Percentiles rank a stretch among this genome's conserved stretches.
phyloP scores from a whole-genome alignment of 2,797 vertebrate species.

The Fratercula arctica region DNA sequence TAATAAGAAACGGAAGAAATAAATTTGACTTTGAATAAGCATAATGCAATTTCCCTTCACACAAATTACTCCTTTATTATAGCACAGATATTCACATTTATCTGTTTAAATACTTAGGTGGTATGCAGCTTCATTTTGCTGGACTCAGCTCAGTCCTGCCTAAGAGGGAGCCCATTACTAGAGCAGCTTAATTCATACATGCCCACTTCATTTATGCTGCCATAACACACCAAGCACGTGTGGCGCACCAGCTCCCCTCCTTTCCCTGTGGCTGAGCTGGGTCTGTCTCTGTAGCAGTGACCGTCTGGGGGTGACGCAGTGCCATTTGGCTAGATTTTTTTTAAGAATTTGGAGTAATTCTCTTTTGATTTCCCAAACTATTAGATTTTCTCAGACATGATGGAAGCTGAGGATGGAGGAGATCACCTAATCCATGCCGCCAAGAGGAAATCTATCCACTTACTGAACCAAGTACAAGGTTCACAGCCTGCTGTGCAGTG shows the following conservation, averaged over 20 bases:
- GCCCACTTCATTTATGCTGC: rapidly evolving
- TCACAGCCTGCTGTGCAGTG: background rate
- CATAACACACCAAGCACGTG: rapidly evolving
- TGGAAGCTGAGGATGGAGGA: background rate
- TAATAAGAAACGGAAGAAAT: slow-evolving; percentile 37
- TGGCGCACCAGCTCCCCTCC: background rate
- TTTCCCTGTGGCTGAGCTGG: background rate
- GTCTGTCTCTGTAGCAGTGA: background rate
- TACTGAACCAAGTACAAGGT: background rate
- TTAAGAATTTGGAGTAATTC: background rate
- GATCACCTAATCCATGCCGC: background rate
- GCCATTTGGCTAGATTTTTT: background rate
- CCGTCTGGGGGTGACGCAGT: background rate
- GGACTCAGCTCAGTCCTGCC: background rate
- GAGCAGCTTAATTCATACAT: background rate
- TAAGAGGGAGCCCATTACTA: background rate
- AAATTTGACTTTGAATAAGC: slow-evolving; percentile 50
- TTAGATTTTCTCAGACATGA: background rate
- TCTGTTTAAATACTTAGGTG: slow-evolving; percentile 4
- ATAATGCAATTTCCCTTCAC: slow-evolving; percentile 53
- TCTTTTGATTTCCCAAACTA: background rate
- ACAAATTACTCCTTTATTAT: slow-evolving; percentile 41
- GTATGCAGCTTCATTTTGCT: background rate
- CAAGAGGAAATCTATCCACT: background rate
- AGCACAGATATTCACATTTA: slow-evolving; percentile 30